Evolutionary conservation across 2,797 vertebrate genomes (phyloP), one percentile per base, ranked within the genome.

Genomic region (Tympanoctomys barrerae): DNA sequence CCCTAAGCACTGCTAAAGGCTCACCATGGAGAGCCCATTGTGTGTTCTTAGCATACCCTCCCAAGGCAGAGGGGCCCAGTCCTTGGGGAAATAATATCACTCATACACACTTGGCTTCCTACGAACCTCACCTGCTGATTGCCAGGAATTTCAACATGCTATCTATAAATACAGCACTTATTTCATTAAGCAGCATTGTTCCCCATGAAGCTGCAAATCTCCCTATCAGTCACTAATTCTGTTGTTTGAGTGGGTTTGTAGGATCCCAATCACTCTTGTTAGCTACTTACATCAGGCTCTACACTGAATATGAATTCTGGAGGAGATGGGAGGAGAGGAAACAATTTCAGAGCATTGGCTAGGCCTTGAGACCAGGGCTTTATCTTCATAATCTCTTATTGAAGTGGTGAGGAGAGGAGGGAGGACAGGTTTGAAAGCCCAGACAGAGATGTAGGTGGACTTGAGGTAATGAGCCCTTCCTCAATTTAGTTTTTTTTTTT

Each of bases 141-240:
- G 61, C 62, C 24, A 2, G 0, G 2, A 68, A 64, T 66, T 49
- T 8, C 26, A 49, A 96, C 52, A 78, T 46, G 39, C 85, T 49
- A 0, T 75, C 88, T 70, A 0, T 66, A 85, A 85, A 81, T 70
- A 79, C 78, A 81, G n/a, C 1, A 21, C 61, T 96, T 88, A 31
- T 82, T 88, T 94, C 94, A 83, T 95, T 89, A 94, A 90, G 70
- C 28, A 91, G 4, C 82, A 54, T 94, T 95, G 92, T 96, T 92
- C 89, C 86, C 33, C 11, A 39, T 49, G 68, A 75, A 54, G 81
- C 8, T 12, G 54, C 61, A 75, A 4, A 31, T 92, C 49, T 94
- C 54, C 61, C 80, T 46, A 39, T 62, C 83, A 95, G 89, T 82
- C 86, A 80, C 57, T 90, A 79, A 71, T 91, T 85, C 73, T 93